Base-by-base conservation (phyloP, 2,797 vertebrate species). In the Lycodopsis pacificus region DNA sequence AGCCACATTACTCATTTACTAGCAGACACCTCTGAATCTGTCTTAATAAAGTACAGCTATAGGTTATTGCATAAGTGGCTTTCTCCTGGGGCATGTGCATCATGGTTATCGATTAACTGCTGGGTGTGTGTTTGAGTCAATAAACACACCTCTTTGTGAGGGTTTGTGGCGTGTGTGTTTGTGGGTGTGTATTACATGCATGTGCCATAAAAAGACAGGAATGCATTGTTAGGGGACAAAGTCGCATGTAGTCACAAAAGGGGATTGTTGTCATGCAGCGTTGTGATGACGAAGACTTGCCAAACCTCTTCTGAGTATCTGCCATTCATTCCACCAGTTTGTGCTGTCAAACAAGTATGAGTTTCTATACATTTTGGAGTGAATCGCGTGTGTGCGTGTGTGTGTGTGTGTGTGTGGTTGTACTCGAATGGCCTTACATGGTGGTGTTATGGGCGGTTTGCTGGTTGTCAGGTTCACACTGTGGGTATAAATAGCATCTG, bases 31-130 rank as follows among this genome's bases (percentile, higher is more conserved):
- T 5, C 42, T 32, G 19, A 62, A 51, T 56, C 48, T 5, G 4
- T 54, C 15, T 56, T 10, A 32, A 4, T 58, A 14, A 65, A 53
- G 38, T 46, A 8, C 4, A 64, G 69, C 27, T 19, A 5, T 38
- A 25, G 20, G 22, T 2, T 12, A 53, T 10, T 22, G 53, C 48
- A 15, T 17, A 44, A 67, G 74, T 44, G 12, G 13, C 34, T 56
- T 34, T 57, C 38, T 17, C 0, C 0, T 57, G 15, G 57, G 71
- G n/a, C 63, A 51, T 64, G 27, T 59, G 13, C 32, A 66, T 65
- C 20, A 66, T 67, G 66, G 83, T 86, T 85, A 83, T 84, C 87
- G 38, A 92, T 91, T 87, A 92, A 91, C 87, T 73, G 15, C 53
- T 25, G 4, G 25, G 11, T 27, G 46, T 66, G 58, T 79, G 62